phyloP scores from a whole-genome alignment of 64 coral and sea anemone genomes.

The Cladopsammia gracilis region DNA sequence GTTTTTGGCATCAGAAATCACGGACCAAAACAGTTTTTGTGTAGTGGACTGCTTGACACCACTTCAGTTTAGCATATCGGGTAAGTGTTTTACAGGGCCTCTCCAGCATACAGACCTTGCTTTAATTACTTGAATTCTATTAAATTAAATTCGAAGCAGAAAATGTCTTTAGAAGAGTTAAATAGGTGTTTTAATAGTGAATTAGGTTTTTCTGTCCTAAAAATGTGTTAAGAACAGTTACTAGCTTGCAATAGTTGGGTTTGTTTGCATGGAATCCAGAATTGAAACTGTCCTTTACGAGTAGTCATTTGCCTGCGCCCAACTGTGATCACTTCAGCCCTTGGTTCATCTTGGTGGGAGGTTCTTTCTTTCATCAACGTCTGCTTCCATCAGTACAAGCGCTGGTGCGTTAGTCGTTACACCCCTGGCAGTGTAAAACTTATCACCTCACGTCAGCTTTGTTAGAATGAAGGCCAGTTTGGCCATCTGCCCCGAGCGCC shows the following conservation, averaged over 20 bases:
- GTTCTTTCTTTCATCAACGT: constrained; percentile 54
- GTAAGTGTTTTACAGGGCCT: too few relatives aligned
- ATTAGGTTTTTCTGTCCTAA: too few relatives aligned
- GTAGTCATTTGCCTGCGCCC: constrained; percentile 21
- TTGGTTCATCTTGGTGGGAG: constrained; percentile 59
- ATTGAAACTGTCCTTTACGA: constrained; percentile 24
- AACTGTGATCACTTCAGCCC: constrained; percentile 1
- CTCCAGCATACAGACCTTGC: too few relatives aligned
- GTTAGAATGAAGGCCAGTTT: neutral
- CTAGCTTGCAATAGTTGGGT: constrained; percentile 39
- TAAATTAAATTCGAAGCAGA: too few relatives aligned
- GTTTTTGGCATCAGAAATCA: too few relatives aligned
- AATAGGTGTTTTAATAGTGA: too few relatives aligned
- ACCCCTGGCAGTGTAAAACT: constrained; percentile 33
- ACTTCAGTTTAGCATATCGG: too few relatives aligned
- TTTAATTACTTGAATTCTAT: too few relatives aligned
- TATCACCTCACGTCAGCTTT: constrained; percentile 46
- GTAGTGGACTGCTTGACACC: too few relatives aligned
- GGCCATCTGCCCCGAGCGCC: constrained; percentile 6
- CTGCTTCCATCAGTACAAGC: constrained; percentile 4
- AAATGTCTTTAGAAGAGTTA: too few relatives aligned
- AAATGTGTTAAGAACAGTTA: constrained; percentile 42
- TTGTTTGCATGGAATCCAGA: constrained; percentile 64
- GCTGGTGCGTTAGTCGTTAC: neutral
- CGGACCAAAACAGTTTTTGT: too few relatives aligned